phyloP scores from a whole-genome alignment of 2,888 invertebrate genomes.

The Steinernema scapterisci region DNA sequence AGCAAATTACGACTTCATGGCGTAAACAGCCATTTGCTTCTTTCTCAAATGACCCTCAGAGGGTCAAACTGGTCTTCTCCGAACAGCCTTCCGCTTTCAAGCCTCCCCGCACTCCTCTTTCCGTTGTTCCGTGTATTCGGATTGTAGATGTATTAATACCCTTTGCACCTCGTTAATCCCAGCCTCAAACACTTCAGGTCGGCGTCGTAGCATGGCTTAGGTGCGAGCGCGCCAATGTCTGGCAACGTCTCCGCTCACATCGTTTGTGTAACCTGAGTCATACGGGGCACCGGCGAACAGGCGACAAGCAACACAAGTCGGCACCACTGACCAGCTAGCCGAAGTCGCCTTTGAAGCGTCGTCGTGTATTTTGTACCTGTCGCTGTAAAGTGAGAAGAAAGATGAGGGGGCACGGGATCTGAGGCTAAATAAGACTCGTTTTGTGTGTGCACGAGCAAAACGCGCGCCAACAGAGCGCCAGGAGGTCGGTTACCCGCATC shows the following conservation, averaged over 20 bases:
- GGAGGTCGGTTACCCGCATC: not conserved
- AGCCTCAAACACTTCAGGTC: constrained; percentile 7
- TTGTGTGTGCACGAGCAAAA: no score
- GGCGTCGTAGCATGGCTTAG: not conserved
- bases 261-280: constrained; percentile 12
- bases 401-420: no score
- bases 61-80: no score
- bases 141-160: no score
- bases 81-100: no score
- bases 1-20: no score
- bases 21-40: no score
- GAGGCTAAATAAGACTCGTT: no score
- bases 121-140: no score
- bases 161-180: not conserved
- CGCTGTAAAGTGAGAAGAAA: not conserved
- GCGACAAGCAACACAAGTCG: not conserved
- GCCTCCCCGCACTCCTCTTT: no score
- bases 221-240: not conserved
- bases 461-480: no score
- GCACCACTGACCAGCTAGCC: not conserved
- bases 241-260: not conserved
- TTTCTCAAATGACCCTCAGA: no score
- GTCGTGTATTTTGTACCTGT: not conserved
- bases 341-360: not conserved
- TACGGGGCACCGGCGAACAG: not conserved